Evolutionary conservation across 2,888 invertebrate genomes (phyloP).

Genomic region (Stictocephala bisonia): DNA sequence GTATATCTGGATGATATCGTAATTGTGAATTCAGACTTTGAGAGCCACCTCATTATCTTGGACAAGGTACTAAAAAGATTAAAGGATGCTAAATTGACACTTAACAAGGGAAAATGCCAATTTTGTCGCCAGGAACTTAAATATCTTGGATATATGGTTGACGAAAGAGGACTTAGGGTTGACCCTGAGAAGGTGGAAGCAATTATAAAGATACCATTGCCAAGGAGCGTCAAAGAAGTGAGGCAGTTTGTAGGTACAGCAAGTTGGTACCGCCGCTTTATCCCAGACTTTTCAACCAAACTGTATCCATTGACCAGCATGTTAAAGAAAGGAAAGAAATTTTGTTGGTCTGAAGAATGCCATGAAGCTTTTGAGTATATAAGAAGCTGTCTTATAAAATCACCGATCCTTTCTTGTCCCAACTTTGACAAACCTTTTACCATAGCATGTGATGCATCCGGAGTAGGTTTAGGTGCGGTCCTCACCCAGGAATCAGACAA

Average conservation of each 20-base stretch:
- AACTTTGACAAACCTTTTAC: constrained; percentile 50
- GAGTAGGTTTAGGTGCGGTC: constrained; percentile 47
- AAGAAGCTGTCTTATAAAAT: neutral
- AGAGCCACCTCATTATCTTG: neutral
- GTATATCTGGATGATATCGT: neutral
- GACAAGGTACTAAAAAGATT: neutral
- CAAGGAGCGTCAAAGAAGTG: neutral
- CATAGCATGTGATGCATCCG: constrained; percentile 50
- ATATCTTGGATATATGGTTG: constrained; percentile 58
- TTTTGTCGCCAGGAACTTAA: constrained; percentile 53
- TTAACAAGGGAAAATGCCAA: constrained; percentile 52
- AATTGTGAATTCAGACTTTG: constrained; percentile 41
- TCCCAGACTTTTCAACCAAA: neutral
- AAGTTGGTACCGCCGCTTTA: constrained; percentile 25
- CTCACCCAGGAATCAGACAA: constrained; percentile 54
- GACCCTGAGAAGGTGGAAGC: constrained; percentile 13
- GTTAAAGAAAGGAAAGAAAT: neutral
- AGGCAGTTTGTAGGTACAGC: constrained; percentile 8
- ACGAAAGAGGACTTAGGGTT: constrained; percentile 51
- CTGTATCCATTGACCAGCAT: neutral
- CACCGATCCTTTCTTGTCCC: constrained; percentile 51
- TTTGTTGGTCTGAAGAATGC: neutral
- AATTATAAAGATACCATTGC: neutral
- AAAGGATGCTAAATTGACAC: neutral
- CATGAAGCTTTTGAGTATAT: constrained; percentile 6